Evolutionary conservation across 2,888 invertebrate species (phyloP).

Genomic region (Mongoloraphidia duomilia): DNA sequence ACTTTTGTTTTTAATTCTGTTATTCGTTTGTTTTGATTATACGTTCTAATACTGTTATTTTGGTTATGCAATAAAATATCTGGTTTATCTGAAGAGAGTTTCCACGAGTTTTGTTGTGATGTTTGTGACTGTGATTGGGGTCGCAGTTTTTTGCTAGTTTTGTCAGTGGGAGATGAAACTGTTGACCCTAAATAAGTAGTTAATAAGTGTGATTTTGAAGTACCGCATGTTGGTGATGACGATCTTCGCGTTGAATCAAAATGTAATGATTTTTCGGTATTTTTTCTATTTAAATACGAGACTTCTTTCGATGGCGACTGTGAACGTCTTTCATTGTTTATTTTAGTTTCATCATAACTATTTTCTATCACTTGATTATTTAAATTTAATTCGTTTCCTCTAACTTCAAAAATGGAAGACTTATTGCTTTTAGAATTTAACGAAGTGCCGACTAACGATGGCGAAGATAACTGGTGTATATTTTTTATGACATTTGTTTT

Average conservation of each 20-base stretch:
- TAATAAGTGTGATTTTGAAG: not conserved
- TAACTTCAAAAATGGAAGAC: not conserved
- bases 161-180: not conserved
- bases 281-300: not conserved
- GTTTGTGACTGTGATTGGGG: no score
- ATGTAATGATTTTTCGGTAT: not conserved
- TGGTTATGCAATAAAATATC: not conserved
- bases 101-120: no score
- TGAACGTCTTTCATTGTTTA: not conserved
- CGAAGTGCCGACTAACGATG: slow-evolving; percentile 9
- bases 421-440: not conserved
- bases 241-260: not conserved
- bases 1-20: not conserved
- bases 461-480: slow-evolving; percentile 3
- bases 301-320: not conserved
- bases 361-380: not conserved
- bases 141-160: no score
- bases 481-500: no score
- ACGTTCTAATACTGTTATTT: not conserved
- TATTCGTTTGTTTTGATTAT: not conserved
- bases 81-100: not conserved
- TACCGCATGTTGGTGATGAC: not conserved
- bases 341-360: not conserved
- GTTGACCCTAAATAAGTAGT: slow-evolving; percentile 1
- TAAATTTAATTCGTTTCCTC: not conserved